Conservation (phyloP, 2,113 vertebrate genomes). For the Megaceryle maxima region DNA sequence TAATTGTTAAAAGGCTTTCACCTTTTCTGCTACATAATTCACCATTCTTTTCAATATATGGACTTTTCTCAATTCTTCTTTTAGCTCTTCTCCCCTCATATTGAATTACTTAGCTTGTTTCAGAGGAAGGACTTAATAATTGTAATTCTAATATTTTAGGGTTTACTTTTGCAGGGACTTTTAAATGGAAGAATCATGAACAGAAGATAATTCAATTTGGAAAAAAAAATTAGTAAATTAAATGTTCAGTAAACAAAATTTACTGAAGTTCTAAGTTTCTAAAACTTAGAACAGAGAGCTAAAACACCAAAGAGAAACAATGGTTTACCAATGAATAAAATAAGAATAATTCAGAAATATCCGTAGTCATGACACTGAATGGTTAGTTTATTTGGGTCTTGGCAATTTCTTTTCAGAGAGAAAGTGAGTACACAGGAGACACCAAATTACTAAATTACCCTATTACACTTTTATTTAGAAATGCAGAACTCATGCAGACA, state of each 20-base stretch:
- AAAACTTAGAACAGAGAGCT: neutral
- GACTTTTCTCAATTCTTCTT: neutral
- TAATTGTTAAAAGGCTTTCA: neutral
- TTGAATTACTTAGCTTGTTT: neutral
- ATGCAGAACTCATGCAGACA: constrained; percentile 46
- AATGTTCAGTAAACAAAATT: neutral
- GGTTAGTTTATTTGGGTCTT: neutral
- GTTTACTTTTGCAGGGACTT: neutral
- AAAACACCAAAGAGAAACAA: constrained; percentile 2
- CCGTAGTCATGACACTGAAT: neutral
- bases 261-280: neutral
- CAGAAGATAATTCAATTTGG: neutral
- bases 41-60: neutral
- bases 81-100: rapidly evolving
- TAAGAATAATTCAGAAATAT: neutral
- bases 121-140: neutral
- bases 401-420: constrained; percentile 22
- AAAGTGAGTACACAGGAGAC: constrained; percentile 25
- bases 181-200: neutral
- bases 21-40: neutral
- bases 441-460: constrained; percentile 57
- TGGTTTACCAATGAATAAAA: neutral
- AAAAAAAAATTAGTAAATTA: neutral
- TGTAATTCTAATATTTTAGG: neutral
- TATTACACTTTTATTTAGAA: constrained; percentile 55